Conservation (phyloP, 2,113 vertebrate species). For the Mobula birostris region DNA sequence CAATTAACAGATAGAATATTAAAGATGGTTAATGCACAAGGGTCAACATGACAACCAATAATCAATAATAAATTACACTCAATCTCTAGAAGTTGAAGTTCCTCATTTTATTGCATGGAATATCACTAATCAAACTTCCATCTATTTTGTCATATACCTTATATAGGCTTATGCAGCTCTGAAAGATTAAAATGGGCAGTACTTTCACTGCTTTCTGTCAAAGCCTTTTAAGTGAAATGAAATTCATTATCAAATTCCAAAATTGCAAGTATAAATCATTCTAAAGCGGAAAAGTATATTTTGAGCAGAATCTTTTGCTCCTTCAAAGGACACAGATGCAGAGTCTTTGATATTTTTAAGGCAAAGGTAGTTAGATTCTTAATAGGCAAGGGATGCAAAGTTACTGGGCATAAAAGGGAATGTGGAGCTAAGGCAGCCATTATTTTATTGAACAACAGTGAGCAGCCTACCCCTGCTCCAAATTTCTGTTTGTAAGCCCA, state of each 20-base stretch:
- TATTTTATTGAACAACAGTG: too few relatives aligned
- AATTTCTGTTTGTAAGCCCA: too few relatives aligned
- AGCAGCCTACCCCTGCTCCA: too few relatives aligned
- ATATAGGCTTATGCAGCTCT: not conserved
- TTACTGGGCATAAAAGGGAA: too few relatives aligned
- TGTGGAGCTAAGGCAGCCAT: too few relatives aligned
- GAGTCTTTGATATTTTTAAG: too few relatives aligned
- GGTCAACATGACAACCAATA: constrained; percentile 1
- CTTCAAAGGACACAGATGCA: too few relatives aligned
- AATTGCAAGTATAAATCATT: not conserved
- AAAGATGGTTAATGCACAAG: not conserved
- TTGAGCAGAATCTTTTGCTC: not conserved
- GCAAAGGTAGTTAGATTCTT: too few relatives aligned
- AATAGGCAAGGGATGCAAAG: too few relatives aligned
- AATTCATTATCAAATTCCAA: not conserved
- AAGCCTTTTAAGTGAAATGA: not conserved
- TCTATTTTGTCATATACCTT: not conserved
- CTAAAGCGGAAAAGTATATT: not conserved
- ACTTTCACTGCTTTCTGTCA: not conserved
- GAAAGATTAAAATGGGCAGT: not conserved
- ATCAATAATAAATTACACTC: not conserved
- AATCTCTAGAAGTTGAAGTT: not conserved
- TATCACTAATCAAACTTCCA: not conserved
- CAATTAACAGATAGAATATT: not conserved
- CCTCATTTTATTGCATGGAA: not conserved